Base-by-base conservation (phyloP, 2,113 vertebrate species). In the Origma solitaria region DNA sequence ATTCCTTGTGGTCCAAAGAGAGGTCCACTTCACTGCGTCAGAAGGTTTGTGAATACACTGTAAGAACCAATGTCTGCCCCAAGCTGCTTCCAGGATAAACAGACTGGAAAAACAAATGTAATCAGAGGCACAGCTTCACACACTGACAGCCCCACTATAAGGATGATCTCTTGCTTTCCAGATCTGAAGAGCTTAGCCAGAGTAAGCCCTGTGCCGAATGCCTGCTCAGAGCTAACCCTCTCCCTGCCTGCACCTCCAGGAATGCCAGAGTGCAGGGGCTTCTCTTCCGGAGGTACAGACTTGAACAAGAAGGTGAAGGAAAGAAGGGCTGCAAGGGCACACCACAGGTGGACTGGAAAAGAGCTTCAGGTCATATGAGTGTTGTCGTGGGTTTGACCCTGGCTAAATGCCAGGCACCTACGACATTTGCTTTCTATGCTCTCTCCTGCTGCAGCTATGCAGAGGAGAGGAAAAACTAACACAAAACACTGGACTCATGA, bases 231-330 rank as follows among this genome's bases (percentile, higher is more conserved):
- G 13, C 7, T 8, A 60, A 64, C 5, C 8, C 6, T 66, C 21
- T 5, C 7, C 25, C 16, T 25, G 57, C 50, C 11, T 30, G 42
- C 16, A 54, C 1, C 0, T 7, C 17, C 14, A 28, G 6, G 13
- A 51, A 70, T 6, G 13, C 18, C 84, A 57, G 24, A 17, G 15
- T 57, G 31, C n/a, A 81, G 61, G 28, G 33, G 12, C 9, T 56
- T 77, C 23, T 62, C 8, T 77, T 61, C 60, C 87, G 28, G 51
- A 81, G 38, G 9, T 8, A 54, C 10, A 23, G 11, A 16, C 49
- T 27, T 18, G 19, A 86, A 28, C 0, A 1, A 77, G 28, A 2
- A 2, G 16, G 7, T 31, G 21, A 35, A 70, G 51, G 37, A 81
- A 69, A 71, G 44, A 76, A 82, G 11, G 23, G 4, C 28, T 78